Base-by-base conservation (phyloP, 1,140 invertebrate genomes). In the Pinna nobilis region DNA sequence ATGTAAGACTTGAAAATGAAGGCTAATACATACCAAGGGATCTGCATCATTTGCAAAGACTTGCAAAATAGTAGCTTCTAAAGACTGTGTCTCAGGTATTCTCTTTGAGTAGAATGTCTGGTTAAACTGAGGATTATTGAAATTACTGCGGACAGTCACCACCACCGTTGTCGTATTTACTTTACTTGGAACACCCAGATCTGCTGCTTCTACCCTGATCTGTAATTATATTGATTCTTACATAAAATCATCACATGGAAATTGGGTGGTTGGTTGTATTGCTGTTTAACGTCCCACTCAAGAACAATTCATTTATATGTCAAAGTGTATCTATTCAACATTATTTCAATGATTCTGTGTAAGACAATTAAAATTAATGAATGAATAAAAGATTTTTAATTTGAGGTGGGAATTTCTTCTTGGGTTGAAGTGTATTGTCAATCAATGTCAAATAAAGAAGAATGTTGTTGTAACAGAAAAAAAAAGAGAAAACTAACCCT, bases 171-270 rank as follows among this genome's bases (percentile, higher is more conserved):
- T 94, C 13, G 93, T 94, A 5, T 95, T 94, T 55, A 94, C 94
- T 44, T 97, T 90, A 0, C 94, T 86, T 11, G 96, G 96, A 49
- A 91, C 91, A 4, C 97, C 97, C 57, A 92, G 92, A 90, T 99
- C 97, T 25, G 92, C 92, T 2, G 96, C 89, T 41, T 76, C 49
- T n/a, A 85, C 68, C 37, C 81, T 73, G 18, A 85, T 37, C 84
- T 85, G 68, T 23, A 75, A 76, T 55, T 51, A 67, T 28, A 35
- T 63, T n/a, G n/a, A n/a, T n/a, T n/a, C n/a, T n/a, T n/a, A n/a
- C n/a, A n/a, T n/a, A n/a, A n/a, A n/a, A n/a, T n/a, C n/a, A n/a
- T n/a, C n/a, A n/a, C n/a, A n/a, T n/a, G n/a, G n/a, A n/a, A n/a
- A n/a, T n/a, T n/a, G n/a, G n/a, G n/a, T n/a, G n/a, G n/a, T n/a